Base-by-base conservation (phyloP, 2,113 vertebrate species). In the Etheostoma cragini region DNA sequence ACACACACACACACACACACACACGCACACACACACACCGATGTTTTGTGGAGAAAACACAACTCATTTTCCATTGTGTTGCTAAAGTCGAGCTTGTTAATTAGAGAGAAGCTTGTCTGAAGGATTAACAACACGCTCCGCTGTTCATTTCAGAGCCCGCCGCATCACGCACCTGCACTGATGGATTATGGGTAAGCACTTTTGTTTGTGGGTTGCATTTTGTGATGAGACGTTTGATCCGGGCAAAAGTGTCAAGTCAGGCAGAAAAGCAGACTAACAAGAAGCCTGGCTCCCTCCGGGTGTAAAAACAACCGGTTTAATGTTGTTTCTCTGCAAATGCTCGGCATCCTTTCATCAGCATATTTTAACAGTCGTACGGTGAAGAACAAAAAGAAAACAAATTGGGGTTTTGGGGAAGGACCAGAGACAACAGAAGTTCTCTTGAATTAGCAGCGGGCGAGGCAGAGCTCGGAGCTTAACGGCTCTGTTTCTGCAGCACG, bases 141-240 rank as follows among this genome's bases (percentile, higher is more conserved):
- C 84, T 72, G 76, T 87, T 87, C 88, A 52, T 87, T 86, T 84
- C 79, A 72, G 76, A 78, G 73, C 77, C 67, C 19, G 46, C 58
- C 47, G 62, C 85, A 83, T 84, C 77, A 64, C 72, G 77, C 86
- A 91, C 88, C 89, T 92, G 89, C 84, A 72, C 87, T 88, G 88
- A 88, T 90, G 90, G 91, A 89, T 94, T 92, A 90, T 89, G 87
- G 92, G 86, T 91, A 90, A 93, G 89, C 88, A 87, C 80, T 90
- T 93, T 91, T 90, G 73, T 91, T 88, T 89, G 87, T 45, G 58
- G 75, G 87, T 74, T 91, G 87, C 83, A 30, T 86, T 90, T 79
- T 72, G 80, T 68, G 90, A 93, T 93, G 91, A 94, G 91, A 92
- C 78, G 92, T 94, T 95, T 95, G 94, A 95, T 94, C 93, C 85